Conservation (phyloP, 1,140 invertebrate genomes). For the Bombus balteatus region DNA sequence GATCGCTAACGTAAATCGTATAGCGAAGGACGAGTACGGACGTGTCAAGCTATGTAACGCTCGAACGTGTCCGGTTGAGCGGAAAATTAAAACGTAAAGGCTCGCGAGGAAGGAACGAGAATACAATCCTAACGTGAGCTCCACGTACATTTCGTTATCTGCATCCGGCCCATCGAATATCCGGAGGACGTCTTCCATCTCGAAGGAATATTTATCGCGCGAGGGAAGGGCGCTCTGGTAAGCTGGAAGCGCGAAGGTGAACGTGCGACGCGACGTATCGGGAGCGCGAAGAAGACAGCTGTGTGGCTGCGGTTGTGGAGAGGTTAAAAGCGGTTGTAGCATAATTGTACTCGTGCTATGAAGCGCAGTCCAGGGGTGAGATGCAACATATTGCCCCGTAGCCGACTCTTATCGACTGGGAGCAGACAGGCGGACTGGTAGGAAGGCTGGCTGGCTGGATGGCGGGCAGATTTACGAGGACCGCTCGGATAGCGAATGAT, state of each 20-base stretch:
- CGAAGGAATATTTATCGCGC: constrained; percentile 33
- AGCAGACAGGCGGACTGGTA: constrained; percentile 76
- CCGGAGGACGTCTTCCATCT: constrained; percentile 19
- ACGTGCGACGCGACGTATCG: background rate
- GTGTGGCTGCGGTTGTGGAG: background rate
- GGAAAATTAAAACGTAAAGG: constrained; percentile 15
- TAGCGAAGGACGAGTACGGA: background rate
- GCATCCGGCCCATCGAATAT: constrained; percentile 22
- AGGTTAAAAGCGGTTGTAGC: constrained; percentile 51
- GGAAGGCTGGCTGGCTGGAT: constrained; percentile 75
- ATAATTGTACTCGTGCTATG: constrained; percentile 65
- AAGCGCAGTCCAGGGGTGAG: constrained; percentile 68
- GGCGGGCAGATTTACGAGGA: constrained; percentile 82
- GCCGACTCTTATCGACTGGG: constrained; percentile 80
- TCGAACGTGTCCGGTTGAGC: background rate
- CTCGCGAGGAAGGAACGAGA: background rate
- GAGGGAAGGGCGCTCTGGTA: constrained; percentile 15
- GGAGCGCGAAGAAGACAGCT: constrained; percentile 28
- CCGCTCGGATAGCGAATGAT: constrained; percentile 82
- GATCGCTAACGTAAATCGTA: background rate
- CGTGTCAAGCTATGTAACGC: background rate
- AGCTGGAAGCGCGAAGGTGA: constrained; percentile 39
- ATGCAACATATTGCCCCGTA: constrained; percentile 77
- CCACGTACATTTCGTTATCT: constrained; percentile 10
- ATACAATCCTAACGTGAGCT: background rate